Percentiles rank a stretch among this genome's conserved stretches.
Conservation (phyloP, 2,888 invertebrate genomes). For the Pterobdella sp. region DNA sequence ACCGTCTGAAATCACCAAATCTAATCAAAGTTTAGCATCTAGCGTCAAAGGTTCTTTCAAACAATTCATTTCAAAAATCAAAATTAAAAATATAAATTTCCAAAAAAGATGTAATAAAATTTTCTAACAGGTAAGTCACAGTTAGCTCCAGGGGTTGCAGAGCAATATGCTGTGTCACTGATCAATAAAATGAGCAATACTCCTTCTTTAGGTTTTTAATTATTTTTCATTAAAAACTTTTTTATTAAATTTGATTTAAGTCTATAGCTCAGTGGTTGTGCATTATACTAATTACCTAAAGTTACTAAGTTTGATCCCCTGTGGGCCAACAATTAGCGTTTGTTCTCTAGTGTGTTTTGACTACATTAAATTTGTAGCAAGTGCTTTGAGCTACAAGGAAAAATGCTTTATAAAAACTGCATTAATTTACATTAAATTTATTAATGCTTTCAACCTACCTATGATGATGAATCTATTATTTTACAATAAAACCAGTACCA, state of each 20-base stretch:
- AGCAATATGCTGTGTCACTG: slow-evolving; percentile 26
- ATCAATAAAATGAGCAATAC: slow-evolving; percentile 20
- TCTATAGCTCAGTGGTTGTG: not conserved
- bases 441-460: not conserved
- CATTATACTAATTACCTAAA: too few relatives aligned
- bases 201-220: slow-evolving; percentile 10
- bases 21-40: not conserved
- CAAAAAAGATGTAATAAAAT: not conserved
- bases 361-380: too few relatives aligned
- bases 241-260: not conserved
- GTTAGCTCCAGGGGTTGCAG: slow-evolving; percentile 29
- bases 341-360: too few relatives aligned
- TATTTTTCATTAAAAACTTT: not conserved
- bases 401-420: too few relatives aligned
- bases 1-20: not conserved
- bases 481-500: not conserved
- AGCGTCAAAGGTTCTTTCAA: not conserved
- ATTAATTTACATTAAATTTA: too few relatives aligned
- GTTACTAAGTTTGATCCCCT: too few relatives aligned
- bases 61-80: not conserved
- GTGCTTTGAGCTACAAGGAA: too few relatives aligned
- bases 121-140: slow-evolving; percentile 7
- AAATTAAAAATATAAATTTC: not conserved
- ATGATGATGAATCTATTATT: not conserved
- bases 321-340: too few relatives aligned